Base-by-base conservation (phyloP, 2,113 vertebrate species). In the Trematocara nigrifrons region DNA sequence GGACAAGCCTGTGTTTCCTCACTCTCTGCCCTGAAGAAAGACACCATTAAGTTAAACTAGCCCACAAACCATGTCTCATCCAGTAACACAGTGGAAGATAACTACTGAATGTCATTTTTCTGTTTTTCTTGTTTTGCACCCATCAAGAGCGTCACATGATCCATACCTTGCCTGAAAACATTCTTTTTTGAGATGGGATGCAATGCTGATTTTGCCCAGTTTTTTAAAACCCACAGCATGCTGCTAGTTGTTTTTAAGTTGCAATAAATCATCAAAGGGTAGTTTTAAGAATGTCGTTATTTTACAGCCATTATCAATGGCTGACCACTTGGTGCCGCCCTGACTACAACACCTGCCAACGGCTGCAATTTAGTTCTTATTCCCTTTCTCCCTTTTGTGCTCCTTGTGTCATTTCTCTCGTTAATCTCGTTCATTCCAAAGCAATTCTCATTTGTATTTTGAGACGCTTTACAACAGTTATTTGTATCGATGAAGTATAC, bases 401-500 rank as follows among this genome's bases (percentile, higher is more conserved):
- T 45, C 7, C 22, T 9, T 40, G 9, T 66, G 18, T 31, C 80
- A 56, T 86, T 80, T 59, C 71, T 84, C 49, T 26, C 54, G 53
- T 66, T 87, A 71, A 86, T 86, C 69, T 87, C 59, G 35, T 74
- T 86, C 35, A 81, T 82, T 92, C 52, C 15, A 57, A 66, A 77
- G 31, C 45, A 57, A 71, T 88, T 85, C 77, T 51, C 47, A 74
- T 85, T 85, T 84, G 56, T 83, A 89, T 86, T 83, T 80, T 80
- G 35, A 78, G 11, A 74, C 54, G 51, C 42, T 80, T 89, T 57
- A 77, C 51, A 69, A 40, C 82, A 89, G 53, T 82, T 89, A 86
- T 87, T 84, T 86, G 79, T 77, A 90, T 82, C 89, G 85, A 87
- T 87, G 71, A 90, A 84, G 53, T 57, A 15, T 71, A 89, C 52